phyloP scores from a whole-genome alignment of 2,797 vertebrate species.

The Moxostoma hubbsi region DNA sequence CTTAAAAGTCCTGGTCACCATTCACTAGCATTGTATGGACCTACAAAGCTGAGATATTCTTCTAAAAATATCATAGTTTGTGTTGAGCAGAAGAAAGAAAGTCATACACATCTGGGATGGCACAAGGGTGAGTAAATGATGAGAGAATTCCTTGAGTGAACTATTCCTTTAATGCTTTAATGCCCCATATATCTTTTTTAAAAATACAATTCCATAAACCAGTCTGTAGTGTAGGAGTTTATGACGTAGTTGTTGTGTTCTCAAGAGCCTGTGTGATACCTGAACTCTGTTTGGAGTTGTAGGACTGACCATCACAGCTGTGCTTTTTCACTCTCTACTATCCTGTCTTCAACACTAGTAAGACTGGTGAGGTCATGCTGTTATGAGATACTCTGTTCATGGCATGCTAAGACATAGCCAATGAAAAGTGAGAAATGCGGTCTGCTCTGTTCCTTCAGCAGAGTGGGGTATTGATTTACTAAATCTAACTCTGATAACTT shows the following conservation, averaged over 20 bases:
- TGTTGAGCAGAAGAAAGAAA: too few species aligned
- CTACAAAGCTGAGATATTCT: too few species aligned
- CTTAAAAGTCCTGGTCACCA: too few species aligned
- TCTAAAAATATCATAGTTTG: too few species aligned
- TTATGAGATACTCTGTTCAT: neutral
- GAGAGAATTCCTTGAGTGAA: too few species aligned
- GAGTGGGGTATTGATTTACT: neutral
- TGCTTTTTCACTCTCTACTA: conserved; percentile 3
- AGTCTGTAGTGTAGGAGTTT: conserved; percentile 34
- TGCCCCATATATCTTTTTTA: too few species aligned
- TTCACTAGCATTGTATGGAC: too few species aligned
- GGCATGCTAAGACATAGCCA: neutral
- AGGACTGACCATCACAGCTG: conserved; percentile 29
- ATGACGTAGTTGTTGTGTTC: conserved; percentile 57
- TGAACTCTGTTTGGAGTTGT: conserved; percentile 17
- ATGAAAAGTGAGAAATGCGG: neutral
- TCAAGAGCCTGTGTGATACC: conserved; percentile 58
- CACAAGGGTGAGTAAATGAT: too few species aligned
- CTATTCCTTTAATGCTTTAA: too few species aligned
- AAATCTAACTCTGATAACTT: conserved; percentile 5
- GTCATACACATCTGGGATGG: too few species aligned
- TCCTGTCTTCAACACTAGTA: neutral
- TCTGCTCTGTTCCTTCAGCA: neutral
- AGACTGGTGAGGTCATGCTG: conserved; percentile 18
- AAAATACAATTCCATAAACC: neutral